Conservation (phyloP, 2,113 vertebrate genomes). For the Donacobius atricapilla region DNA sequence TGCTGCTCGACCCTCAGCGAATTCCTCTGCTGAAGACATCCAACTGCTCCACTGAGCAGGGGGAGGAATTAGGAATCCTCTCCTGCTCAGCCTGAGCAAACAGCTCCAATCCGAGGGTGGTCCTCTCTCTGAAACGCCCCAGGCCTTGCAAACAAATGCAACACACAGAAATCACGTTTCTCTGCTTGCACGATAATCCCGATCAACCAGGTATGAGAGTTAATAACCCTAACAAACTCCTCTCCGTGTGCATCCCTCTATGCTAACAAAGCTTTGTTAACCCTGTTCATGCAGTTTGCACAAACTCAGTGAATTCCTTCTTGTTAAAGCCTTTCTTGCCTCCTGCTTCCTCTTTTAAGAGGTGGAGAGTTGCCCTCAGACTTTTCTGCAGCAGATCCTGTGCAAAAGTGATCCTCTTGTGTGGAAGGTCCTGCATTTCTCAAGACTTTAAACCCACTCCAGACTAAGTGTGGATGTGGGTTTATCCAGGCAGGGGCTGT, state of each 20-base stretch:
- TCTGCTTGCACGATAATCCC: background rate
- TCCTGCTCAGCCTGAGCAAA: background rate
- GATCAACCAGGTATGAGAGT: background rate
- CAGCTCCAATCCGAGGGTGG: background rate
- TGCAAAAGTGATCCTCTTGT: background rate
- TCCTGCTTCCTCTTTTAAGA: background rate
- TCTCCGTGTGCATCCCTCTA: accelerated
- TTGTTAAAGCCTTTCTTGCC: background rate
- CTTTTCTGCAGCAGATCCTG: background rate
- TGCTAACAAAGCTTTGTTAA: background rate
- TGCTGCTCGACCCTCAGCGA: background rate
- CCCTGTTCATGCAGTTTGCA: background rate
- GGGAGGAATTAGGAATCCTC: background rate
- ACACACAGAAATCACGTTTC: background rate
- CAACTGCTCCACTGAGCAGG: background rate
- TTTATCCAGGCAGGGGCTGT: background rate
- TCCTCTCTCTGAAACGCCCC: background rate
- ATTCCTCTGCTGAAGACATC: background rate
- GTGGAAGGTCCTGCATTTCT: background rate
- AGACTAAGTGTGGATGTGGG: background rate
- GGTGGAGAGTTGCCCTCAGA: background rate
- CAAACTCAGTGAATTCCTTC: background rate
- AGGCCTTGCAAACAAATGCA: background rate
- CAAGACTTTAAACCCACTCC: background rate
- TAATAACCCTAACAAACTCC: background rate